Evolutionary conservation across 2,797 vertebrate species (phyloP).

Genomic region (Brachyrhaphis roseni): DNA sequence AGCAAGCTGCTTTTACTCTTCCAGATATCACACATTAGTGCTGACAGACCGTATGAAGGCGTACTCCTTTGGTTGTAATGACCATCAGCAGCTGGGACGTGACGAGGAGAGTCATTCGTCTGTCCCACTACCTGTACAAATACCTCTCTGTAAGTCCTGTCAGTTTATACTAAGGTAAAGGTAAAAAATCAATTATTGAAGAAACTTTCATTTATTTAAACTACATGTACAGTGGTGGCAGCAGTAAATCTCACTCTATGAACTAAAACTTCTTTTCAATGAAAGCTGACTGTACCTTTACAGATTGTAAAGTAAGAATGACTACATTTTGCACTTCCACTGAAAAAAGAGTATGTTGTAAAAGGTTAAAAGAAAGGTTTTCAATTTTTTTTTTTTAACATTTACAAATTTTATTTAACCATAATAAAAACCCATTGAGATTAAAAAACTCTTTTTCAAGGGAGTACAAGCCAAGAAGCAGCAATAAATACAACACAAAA

Average conservation of each 20-base stretch:
- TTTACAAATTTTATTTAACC: too few relatives aligned
- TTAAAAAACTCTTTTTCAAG: too few relatives aligned
- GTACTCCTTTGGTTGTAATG: constrained; percentile 82
- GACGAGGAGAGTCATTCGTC: constrained; percentile 56
- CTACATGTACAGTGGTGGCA: not conserved
- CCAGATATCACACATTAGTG: constrained; percentile 83
- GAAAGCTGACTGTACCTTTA: not conserved
- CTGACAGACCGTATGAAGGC: constrained; percentile 74
- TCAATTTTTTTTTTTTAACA: too few relatives aligned
- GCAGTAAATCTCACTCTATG: not conserved
- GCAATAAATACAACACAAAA: too few relatives aligned
- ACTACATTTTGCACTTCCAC: not conserved
- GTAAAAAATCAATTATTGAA: not conserved
- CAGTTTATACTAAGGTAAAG: not conserved
- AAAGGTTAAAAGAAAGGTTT: too few relatives aligned
- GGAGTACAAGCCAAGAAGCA: too few relatives aligned
- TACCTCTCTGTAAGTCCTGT: constrained; percentile 53
- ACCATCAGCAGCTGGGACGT: constrained; percentile 79
- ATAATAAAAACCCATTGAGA: too few relatives aligned
- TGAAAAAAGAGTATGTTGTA: not conserved
- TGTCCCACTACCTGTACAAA: constrained; percentile 79
- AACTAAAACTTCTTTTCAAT: not conserved
- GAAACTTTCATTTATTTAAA: not conserved
- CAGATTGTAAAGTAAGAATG: not conserved
- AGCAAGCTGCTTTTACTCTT: not conserved